A percentile compares a stretch with the other conserved stretches of the same genome.
Evolutionary conservation across 2,888 invertebrate genomes (phyloP).

Genomic region (Villa cingulata): DNA sequence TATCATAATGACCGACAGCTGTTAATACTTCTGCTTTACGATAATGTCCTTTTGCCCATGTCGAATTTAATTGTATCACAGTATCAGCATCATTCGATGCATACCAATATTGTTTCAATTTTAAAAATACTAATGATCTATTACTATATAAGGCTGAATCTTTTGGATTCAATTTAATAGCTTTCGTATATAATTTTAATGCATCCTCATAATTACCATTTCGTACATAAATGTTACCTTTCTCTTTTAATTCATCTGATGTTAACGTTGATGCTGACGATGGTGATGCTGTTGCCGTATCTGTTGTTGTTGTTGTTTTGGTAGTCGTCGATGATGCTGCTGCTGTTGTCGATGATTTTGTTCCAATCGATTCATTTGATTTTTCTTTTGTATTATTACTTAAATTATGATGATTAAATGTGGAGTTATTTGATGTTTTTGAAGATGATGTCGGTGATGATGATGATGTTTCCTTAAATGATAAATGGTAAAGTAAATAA

Average conservation of each 20-base stretch:
- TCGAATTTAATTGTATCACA: slow-evolving; percentile 57
- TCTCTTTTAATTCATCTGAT: slow-evolving; percentile 38
- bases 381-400: neutral
- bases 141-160: slow-evolving; percentile 61
- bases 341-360: too few species aligned
- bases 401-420: neutral
- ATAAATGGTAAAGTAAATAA: too few species aligned
- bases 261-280: neutral
- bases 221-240: slow-evolving; percentile 64
- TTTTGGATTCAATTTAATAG: slow-evolving; percentile 56
- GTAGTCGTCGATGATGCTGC: too few species aligned
- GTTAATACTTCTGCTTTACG: slow-evolving; percentile 58
- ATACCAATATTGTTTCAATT: slow-evolving; percentile 60
- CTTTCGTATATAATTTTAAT: slow-evolving; percentile 64
- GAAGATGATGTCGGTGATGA: too few species aligned
- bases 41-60: slow-evolving; percentile 69
- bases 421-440: neutral
- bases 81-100: slow-evolving; percentile 66
- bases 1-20: slow-evolving; percentile 50
- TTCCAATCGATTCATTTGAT: too few species aligned
- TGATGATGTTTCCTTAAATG: too few species aligned
- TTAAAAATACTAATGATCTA: slow-evolving; percentile 64
- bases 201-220: slow-evolving; percentile 61
- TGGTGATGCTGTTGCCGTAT: neutral
- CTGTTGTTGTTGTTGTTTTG: too few species aligned